Percentiles rank a stretch among this genome's conserved stretches.
Conservation (phyloP, 2,113 vertebrate species). For the Oriolus oriolus region DNA sequence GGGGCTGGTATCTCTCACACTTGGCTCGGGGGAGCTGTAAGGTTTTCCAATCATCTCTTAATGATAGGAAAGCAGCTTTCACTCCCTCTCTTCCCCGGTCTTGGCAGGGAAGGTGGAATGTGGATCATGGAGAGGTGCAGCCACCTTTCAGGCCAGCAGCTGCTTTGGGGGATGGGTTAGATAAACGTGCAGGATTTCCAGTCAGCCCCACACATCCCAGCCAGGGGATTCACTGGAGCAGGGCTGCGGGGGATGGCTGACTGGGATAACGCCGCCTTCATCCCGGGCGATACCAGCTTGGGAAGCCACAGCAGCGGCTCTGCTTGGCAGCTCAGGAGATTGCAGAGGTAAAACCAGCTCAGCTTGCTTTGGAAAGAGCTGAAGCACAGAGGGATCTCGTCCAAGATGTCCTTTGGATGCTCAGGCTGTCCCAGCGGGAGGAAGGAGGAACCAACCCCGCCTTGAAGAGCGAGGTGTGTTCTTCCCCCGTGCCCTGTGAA, state of each 20-base stretch:
- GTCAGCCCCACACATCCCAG: not conserved
- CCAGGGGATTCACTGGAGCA: not conserved
- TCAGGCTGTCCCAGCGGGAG: not conserved
- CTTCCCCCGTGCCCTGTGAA: accelerated
- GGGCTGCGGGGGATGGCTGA: not conserved
- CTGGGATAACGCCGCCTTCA: accelerated
- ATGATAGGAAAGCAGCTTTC: not conserved
- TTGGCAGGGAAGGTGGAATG: conserved; percentile 37
- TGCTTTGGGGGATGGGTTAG: not conserved
- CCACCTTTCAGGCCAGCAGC: conserved; percentile 37
- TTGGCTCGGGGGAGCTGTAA: not conserved
- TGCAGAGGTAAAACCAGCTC: not conserved
- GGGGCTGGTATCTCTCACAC: not conserved
- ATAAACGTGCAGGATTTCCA: not conserved
- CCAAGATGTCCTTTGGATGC: not conserved
- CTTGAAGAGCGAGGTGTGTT: not conserved
- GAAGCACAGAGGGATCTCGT: not conserved
- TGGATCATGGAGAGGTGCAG: not conserved
- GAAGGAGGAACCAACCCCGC: not conserved
- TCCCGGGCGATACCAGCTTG: accelerated
- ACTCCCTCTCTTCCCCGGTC: not conserved
- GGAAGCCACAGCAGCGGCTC: accelerated
- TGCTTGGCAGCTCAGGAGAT: not conserved
- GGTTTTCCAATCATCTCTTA: conserved; percentile 23
- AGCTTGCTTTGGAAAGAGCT: not conserved